phyloP scores from a whole-genome alignment of 2,797 vertebrate genomes.

The Takifugu ocellatus region DNA sequence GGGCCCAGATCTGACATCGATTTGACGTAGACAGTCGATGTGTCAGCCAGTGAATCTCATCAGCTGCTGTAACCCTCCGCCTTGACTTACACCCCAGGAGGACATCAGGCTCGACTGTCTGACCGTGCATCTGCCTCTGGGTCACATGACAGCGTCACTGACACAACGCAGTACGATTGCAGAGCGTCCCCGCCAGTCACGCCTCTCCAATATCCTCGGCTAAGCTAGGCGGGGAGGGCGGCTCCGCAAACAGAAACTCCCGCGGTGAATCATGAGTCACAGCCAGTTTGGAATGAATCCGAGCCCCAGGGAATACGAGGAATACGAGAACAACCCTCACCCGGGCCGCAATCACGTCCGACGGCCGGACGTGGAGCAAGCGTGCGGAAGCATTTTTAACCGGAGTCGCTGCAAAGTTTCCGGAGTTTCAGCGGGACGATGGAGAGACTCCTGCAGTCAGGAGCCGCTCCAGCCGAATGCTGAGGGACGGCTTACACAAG shows the following conservation, averaged over 20 bases:
- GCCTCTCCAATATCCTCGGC: constrained; percentile 20
- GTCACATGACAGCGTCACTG: constrained; percentile 16
- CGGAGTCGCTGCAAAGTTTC: constrained; percentile 33
- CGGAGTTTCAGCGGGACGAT: constrained; percentile 55
- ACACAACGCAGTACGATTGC: constrained; percentile 30
- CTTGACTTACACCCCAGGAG: too few relatives aligned
- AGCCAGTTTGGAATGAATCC: neutral
- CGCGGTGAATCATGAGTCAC: too few relatives aligned
- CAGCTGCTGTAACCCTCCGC: too few relatives aligned
- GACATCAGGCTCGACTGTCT: neutral
- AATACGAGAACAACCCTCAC: too few relatives aligned
- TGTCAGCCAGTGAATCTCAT: too few relatives aligned
- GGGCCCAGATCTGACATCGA: too few relatives aligned
- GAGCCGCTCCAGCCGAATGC: constrained; percentile 33
- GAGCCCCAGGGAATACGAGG: neutral
- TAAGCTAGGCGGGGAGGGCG: constrained; percentile 2
- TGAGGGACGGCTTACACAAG: constrained; percentile 41
- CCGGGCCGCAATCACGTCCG: too few relatives aligned
- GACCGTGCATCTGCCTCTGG: neutral
- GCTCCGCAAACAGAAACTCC: neutral
- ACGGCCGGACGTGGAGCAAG: neutral
- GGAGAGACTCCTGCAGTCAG: constrained; percentile 47
- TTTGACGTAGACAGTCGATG: too few relatives aligned
- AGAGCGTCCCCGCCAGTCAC: constrained; percentile 19
- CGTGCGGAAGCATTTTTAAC: neutral